Evolutionary conservation across 2,797 vertebrate genomes (phyloP), one percentile per base, ranked within the genome.

Genomic region (Pterois miles): DNA sequence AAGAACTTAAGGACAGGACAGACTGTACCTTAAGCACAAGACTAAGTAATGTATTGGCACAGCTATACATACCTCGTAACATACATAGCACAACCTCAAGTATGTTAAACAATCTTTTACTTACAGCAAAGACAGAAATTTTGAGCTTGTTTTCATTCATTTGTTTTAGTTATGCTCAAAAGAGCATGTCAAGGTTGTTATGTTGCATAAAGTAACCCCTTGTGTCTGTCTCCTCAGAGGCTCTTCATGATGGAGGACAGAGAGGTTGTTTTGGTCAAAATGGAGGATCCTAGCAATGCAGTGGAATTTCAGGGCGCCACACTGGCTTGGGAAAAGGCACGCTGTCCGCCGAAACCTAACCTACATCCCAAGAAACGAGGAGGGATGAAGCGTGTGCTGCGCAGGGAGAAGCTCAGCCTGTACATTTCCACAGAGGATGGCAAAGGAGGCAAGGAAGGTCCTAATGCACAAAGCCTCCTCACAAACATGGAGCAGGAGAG

Each of bases 401-500:
- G 93, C 54, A 90, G 92, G 67, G 95, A 96, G 89, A 95, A 94
- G 76, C 93, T 96, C 2, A 95, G 90, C 76, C 88, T 96, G 13
- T 94, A 94, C 78, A 95, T 96, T 57, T 86, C 79, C 78, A 71
- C 91, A 6, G 94, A 94, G 50, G 93, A 94, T n/a, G 43, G 60
- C 72, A 95, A 96, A 89, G 91, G 11, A 5, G 87, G 75, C 74
- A 85, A 78, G 6, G 94, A 94, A 13, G 73, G 64, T 50, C 91
- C 92, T 56, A 96, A 93, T 0, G 88, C 80, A 6, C 94, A 94
- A 77, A 93, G 93, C 59, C 94, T 96, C 27, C 94, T 96, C 73
- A 91, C 92, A 52, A 93, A 96, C 57, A 96, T 96, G 94, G 95
- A 96, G 86, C 96, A 96, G 90, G 95, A 96, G 78, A 96, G 95